A percentile compares a stretch with the other conserved stretches of the same genome.
phyloP scores from a whole-genome alignment of 2,797 vertebrate species.

The Paratrypauchen microcephalus region DNA sequence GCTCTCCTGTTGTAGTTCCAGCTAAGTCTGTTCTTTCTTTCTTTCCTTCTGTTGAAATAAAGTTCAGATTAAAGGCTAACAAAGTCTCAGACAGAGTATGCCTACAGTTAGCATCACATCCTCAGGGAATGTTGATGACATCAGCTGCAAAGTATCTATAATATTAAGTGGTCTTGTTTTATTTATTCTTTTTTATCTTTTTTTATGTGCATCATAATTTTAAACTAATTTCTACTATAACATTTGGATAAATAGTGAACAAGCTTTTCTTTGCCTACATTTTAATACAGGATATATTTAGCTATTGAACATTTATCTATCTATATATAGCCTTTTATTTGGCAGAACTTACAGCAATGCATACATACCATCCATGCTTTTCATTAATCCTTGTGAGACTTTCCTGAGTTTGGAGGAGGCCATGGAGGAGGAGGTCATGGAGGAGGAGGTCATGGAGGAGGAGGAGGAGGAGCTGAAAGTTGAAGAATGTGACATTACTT shows the following conservation, averaged over 20 bases:
- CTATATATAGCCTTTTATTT: background rate
- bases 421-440: slow-evolving; percentile 36
- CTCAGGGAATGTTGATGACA: too few relatives aligned
- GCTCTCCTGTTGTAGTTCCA: too few relatives aligned
- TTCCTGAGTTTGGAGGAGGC: slow-evolving; percentile 60
- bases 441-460: slow-evolving; percentile 44
- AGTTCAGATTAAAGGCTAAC: too few relatives aligned
- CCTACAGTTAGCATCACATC: too few relatives aligned
- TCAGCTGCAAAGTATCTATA: too few relatives aligned
- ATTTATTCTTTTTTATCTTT: background rate
- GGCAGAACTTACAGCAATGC: background rate
- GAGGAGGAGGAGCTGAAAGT: slow-evolving; percentile 44
- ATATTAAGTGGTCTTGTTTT: background rate
- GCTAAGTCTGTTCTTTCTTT: too few relatives aligned
- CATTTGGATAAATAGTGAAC: background rate
- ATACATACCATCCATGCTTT: slow-evolving; percentile 60
- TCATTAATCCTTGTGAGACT: slow-evolving; percentile 67
- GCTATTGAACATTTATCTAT: background rate
- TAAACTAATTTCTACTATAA: too few relatives aligned
- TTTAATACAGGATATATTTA: background rate
- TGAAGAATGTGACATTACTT: slow-evolving; percentile 40
- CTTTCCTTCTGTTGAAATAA: too few relatives aligned
- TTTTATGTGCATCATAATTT: background rate
- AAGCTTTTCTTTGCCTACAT: background rate
- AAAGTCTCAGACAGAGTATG: too few relatives aligned